A percentile compares a stretch with the other conserved stretches of the same genome.
These are phyloP conservation scores for Conger conger DNA, from an alignment of 2,113 vertebrate species.

Conservation along the genomic window DNA sequence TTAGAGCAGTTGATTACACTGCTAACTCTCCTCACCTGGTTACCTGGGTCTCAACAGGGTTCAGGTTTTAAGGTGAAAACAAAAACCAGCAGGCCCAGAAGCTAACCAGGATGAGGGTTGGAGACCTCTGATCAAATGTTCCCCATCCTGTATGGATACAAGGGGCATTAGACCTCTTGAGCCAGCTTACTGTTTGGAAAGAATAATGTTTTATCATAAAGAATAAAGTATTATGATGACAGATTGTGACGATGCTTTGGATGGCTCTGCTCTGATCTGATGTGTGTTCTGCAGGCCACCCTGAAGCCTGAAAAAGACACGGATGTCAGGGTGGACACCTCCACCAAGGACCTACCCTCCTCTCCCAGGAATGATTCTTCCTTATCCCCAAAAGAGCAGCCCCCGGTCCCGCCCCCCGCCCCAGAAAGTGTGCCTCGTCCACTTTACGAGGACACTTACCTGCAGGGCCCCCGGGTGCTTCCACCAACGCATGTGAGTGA, in stretches of 20 bases:
- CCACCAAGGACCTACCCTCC: slow-evolving; percentile 7
- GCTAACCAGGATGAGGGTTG: too few species aligned
- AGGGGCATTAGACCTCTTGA: too few species aligned
- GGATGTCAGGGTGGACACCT: background rate
- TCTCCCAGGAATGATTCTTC: background rate
- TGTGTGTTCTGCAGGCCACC: background rate
- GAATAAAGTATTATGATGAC: background rate
- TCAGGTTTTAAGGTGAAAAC: too few species aligned
- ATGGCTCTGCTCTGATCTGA: background rate
- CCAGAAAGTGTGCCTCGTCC: slow-evolving; percentile 39
- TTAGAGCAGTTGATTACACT: too few species aligned
- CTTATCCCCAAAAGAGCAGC: background rate
- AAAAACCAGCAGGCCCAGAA: too few species aligned
- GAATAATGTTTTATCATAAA: background rate
- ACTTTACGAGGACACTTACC: background rate
- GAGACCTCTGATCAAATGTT: too few species aligned
- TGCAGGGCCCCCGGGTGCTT: slow-evolving; percentile 17
- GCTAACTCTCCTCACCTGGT: too few species aligned
- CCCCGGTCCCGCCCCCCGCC: background rate
- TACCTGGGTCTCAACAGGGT: too few species aligned
- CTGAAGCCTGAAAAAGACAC: background rate
- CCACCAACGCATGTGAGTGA: slow-evolving; percentile 41
- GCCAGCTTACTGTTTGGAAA: background rate
- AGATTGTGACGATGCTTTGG: background rate
- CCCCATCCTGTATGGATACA: too few species aligned